phyloP scores from a whole-genome alignment of 2,888 invertebrate species.

The Lasioglossum lativentre region DNA sequence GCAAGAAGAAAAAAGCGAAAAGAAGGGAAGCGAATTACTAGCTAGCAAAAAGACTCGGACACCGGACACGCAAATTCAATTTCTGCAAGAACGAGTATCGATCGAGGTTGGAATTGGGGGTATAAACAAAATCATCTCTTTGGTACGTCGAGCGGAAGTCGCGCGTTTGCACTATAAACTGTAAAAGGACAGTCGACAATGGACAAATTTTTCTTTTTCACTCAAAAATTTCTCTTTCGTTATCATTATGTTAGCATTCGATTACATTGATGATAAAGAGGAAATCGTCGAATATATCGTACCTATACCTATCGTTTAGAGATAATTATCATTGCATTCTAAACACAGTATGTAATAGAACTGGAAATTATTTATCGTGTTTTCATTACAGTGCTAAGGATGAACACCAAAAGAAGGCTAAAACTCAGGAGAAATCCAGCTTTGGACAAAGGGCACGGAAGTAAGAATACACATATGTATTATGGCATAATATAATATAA shows the following conservation, averaged over 20 bases:
- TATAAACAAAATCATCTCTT: not conserved
- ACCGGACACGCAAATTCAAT: too few species aligned
- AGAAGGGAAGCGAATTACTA: too few species aligned
- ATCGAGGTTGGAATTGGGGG: too few species aligned
- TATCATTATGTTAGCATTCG: not conserved
- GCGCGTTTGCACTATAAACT: not conserved
- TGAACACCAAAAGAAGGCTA: conserved; percentile 90
- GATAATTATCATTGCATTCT: not conserved
- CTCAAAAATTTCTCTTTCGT: not conserved
- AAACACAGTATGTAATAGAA: not conserved
- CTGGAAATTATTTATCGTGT: not conserved
- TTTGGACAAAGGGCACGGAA: conserved; percentile 92
- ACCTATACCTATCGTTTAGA: not conserved
- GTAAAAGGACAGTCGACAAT: not conserved
- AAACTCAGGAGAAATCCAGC: conserved; percentile 91
- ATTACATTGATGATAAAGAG: not conserved
- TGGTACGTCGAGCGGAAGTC: not conserved
- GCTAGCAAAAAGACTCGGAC: too few species aligned
- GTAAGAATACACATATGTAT: conserved; percentile 88
- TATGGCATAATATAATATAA: not conserved
- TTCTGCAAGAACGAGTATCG: too few species aligned
- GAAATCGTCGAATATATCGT: not conserved
- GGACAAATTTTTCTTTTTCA: not conserved
- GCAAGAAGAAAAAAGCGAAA: too few species aligned
- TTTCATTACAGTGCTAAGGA: conserved; percentile 81